These are phyloP conservation scores for Pungitius pungitius DNA, from an alignment of 2,113 vertebrate genomes.

Conservation along the genomic window DNA sequence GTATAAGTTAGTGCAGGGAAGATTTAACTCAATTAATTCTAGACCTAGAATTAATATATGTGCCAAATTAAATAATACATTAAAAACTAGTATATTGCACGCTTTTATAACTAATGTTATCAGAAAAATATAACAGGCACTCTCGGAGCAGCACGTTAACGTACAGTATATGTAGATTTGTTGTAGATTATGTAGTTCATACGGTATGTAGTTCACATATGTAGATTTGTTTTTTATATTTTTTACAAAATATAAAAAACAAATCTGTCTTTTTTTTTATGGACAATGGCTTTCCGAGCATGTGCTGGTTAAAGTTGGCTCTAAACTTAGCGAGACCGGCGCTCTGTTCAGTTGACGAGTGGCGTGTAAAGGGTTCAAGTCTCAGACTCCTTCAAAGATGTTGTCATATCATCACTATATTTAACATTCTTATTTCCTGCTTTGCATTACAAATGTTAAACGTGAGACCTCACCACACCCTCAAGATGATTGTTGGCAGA, in stretches of 20 bases:
- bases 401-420: background rate
- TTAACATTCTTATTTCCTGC: conserved; percentile 1
- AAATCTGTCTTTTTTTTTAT: background rate
- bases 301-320: background rate
- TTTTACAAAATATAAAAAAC: background rate
- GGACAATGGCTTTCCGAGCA: background rate
- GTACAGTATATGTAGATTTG: no score
- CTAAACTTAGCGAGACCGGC: background rate
- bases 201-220: no score
- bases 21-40: no score
- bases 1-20: no score
- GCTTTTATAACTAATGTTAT: no score
- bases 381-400: background rate
- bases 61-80: no score
- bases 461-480: background rate
- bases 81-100: no score
- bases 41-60: no score
- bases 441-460: conserved; percentile 28
- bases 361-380: background rate
- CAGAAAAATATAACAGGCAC: no score
- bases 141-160: no score
- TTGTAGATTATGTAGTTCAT: no score
- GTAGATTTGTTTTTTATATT: no score
- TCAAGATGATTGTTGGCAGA: background rate
- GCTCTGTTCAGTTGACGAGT: background rate